Conservation (phyloP, 2,888 invertebrate species). For the Iphiclides podalirius region DNA sequence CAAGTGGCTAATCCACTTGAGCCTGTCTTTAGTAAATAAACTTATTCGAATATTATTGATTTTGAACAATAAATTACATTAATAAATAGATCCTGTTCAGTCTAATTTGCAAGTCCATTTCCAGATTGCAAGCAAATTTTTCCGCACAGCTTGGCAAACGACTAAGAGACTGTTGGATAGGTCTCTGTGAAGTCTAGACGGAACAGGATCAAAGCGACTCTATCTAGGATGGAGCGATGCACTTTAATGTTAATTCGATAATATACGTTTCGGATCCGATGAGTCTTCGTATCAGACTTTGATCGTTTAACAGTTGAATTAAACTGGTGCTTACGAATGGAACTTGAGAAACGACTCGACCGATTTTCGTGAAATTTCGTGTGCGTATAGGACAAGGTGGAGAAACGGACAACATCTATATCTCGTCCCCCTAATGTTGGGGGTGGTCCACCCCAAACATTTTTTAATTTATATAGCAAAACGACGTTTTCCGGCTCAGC, state of each 20-base stretch:
- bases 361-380: too few relatives aligned
- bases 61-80: background rate
- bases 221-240: slow-evolving; percentile 7
- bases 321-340: background rate
- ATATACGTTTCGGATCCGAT: background rate
- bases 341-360: too few relatives aligned
- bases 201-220: slow-evolving; percentile 16
- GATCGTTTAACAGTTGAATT: slow-evolving; percentile 1
- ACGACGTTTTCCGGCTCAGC: too few relatives aligned
- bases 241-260: slow-evolving; percentile 12
- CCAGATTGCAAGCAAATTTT: slow-evolving; percentile 13
- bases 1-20: too few relatives aligned
- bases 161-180: background rate
- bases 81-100: background rate
- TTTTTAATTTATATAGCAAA: too few relatives aligned
- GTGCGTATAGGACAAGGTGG: too few relatives aligned
- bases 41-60: background rate
- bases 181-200: slow-evolving; percentile 12
- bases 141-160: slow-evolving; percentile 13
- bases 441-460: too few relatives aligned
- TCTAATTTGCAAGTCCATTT: slow-evolving; percentile 8
- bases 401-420: too few relatives aligned
- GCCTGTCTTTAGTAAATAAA: background rate
- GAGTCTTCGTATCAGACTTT: background rate
- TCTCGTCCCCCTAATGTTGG: too few relatives aligned